Conservation (phyloP, 2,888 invertebrate genomes). For the Metalampra italica region DNA sequence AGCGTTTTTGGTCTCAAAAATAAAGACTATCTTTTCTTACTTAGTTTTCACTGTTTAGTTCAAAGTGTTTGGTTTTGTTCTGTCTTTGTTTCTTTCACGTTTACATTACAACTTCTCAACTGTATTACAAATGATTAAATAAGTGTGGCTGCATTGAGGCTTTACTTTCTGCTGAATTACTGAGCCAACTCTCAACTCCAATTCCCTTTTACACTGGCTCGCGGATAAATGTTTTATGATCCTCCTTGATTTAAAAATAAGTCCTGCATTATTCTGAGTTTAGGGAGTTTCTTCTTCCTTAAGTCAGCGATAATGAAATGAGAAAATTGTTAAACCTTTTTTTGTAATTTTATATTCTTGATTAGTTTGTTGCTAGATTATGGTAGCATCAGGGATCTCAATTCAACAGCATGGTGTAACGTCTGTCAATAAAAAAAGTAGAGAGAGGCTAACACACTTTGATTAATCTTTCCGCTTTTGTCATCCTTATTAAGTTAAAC, state of each 20-base stretch:
- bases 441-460: too few species aligned
- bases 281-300: background rate
- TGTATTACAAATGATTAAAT: too few species aligned
- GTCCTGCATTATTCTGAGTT: background rate
- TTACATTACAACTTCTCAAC: too few species aligned
- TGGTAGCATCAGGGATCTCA: background rate
- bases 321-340: background rate
- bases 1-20: too few species aligned
- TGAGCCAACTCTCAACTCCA: conserved; percentile 1
- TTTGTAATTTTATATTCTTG: background rate
- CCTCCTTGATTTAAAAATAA: conserved; percentile 1
- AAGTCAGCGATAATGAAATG: conserved; percentile 1
- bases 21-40: too few species aligned
- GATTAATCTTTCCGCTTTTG: too few species aligned
- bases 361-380: background rate
- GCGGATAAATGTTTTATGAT: conserved; percentile 6
- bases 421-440: too few species aligned
- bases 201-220: background rate
- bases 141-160: background rate
- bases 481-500: too few species aligned
- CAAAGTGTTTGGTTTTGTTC: too few species aligned
- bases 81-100: background rate
- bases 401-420: background rate
- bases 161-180: conserved; percentile 4
- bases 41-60: too few species aligned